These are phyloP conservation scores for Elgaria multicarinata DNA, from an alignment of 2,113 vertebrate species.

Conservation along the genomic window DNA sequence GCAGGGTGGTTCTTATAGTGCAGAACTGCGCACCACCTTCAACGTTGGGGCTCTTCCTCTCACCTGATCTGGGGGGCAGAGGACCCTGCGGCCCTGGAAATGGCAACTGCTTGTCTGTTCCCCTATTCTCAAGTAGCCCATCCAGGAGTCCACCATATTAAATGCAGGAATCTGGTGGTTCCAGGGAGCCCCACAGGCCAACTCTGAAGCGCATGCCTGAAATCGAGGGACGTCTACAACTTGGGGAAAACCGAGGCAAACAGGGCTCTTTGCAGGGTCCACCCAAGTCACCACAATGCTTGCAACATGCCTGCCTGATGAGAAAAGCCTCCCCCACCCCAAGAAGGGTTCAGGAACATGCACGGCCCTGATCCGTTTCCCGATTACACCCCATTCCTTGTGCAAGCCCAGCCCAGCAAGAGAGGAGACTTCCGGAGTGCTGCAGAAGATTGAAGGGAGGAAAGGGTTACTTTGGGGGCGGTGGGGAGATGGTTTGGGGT, in stretches of 20 bases:
- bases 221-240: neutral
- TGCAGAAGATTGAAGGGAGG: neutral
- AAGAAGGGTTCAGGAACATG: neutral
- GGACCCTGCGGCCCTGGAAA: neutral
- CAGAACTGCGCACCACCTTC: neutral
- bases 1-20: too few relatives aligned
- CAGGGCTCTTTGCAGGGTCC: neutral
- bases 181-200: too few relatives aligned
- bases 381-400: neutral
- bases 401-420: neutral
- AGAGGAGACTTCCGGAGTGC: neutral
- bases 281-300: neutral
- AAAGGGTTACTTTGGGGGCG: neutral
- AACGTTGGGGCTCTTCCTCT: neutral
- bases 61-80: neutral
- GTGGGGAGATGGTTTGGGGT: too few relatives aligned
- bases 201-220: neutral
- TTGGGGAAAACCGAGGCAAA: neutral
- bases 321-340: neutral
- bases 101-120: neutral
- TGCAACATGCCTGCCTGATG: neutral
- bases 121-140: neutral
- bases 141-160: neutral
- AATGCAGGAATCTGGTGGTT: neutral
- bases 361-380: neutral